Conservation (phyloP, 2,888 invertebrate genomes). For the Eueremaeus valkanovi region DNA sequence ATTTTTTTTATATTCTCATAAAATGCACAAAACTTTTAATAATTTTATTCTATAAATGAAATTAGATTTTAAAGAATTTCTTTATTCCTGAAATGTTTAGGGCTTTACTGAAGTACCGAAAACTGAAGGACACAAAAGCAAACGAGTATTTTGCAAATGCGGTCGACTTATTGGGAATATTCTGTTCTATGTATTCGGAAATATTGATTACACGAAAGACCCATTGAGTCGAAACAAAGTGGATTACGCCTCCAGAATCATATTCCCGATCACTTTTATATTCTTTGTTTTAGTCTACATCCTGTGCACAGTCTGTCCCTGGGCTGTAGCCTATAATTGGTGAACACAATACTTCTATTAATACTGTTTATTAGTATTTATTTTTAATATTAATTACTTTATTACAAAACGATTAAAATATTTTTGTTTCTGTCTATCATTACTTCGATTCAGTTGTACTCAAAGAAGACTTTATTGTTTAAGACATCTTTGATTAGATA, state of each 20-base stretch:
- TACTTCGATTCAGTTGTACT: too few species aligned
- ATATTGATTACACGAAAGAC: slow-evolving; percentile 35
- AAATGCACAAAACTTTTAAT: too few species aligned
- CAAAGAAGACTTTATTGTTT: too few species aligned
- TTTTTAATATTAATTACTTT: not conserved
- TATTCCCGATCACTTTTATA: slow-evolving; percentile 39
- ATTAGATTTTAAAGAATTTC: not conserved
- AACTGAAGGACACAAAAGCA: not conserved
- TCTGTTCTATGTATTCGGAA: slow-evolving; percentile 31
- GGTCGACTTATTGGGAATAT: slow-evolving; percentile 22
- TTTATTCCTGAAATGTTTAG: not conserved
- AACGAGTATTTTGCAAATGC: not conserved
- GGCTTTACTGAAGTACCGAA: slow-evolving; percentile 9
- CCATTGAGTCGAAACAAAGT: slow-evolving; percentile 41
- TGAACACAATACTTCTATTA: not conserved
- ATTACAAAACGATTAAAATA: too few species aligned
- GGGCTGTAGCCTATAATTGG: slow-evolving; percentile 12
- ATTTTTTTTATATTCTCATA: too few species aligned
- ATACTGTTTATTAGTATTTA: not conserved
- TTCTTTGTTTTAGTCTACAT: slow-evolving; percentile 40
- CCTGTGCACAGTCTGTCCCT: slow-evolving; percentile 18
- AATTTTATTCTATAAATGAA: too few species aligned
- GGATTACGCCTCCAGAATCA: slow-evolving; percentile 39
- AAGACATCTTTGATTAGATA: too few species aligned
- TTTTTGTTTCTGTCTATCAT: too few species aligned